Evolutionary conservation across 2,113 vertebrate species (phyloP).

Genomic region (Python bivittatus): DNA sequence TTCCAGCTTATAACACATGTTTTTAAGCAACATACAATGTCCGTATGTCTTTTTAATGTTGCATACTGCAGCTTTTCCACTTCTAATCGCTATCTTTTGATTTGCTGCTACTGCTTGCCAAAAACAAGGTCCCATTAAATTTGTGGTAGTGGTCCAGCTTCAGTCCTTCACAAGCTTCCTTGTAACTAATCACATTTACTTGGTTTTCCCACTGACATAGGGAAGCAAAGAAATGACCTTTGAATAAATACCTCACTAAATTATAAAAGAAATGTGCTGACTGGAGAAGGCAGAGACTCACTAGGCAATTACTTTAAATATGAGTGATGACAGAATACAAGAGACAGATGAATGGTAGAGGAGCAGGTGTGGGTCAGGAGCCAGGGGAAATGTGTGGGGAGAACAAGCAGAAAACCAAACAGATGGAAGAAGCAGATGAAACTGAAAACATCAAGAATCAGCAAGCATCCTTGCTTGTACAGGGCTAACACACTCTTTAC

Average conservation of each 20-base stretch:
- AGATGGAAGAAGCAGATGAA: constrained; percentile 11
- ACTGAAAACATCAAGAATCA: not conserved
- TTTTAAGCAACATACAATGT: not conserved
- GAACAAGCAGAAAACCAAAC: not conserved
- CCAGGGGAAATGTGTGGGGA: not conserved
- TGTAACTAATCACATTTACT: not conserved
- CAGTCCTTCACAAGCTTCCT: not conserved
- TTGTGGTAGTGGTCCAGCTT: not conserved
- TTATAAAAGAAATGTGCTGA: not conserved
- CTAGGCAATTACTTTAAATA: not conserved
- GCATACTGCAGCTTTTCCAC: not conserved
- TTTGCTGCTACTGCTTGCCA: not conserved
- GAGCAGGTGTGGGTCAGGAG: not conserved
- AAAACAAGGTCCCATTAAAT: not conserved
- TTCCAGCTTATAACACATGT: not conserved
- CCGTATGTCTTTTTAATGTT: not conserved
- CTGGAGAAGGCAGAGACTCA: not conserved
- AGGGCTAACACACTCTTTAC: not conserved
- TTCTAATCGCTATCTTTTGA: not conserved
- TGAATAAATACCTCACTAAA: not conserved
- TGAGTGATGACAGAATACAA: not conserved
- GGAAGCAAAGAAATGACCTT: not conserved
- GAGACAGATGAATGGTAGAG: not conserved
- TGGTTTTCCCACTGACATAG: not conserved
- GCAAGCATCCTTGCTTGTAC: not conserved